Conservation (phyloP, 2,797 vertebrate genomes). For the Chelmon rostratus region DNA sequence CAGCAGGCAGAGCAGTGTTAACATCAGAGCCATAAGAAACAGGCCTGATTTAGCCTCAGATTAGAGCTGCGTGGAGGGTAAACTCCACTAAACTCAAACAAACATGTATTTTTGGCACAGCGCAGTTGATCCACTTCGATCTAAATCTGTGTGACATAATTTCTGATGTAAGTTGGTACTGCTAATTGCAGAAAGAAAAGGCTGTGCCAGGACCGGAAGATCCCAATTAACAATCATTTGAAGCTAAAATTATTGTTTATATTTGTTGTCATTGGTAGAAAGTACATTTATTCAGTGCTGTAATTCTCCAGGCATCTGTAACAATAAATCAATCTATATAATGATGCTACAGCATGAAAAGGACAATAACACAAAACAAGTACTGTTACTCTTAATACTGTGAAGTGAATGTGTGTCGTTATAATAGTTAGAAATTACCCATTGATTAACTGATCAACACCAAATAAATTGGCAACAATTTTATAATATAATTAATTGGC, state of each 20-base stretch:
- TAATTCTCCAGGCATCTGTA: background rate
- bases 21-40: slow-evolving; percentile 9
- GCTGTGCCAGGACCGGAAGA: background rate
- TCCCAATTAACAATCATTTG: background rate
- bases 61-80: slow-evolving; percentile 16
- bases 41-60: slow-evolving; percentile 36
- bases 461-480: too few species aligned
- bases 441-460: background rate
- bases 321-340: background rate
- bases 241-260: background rate
- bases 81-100: slow-evolving; percentile 38
- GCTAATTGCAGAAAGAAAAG: slow-evolving; percentile 37
- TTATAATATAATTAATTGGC: too few species aligned
- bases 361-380: background rate
- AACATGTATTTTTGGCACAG: slow-evolving; percentile 39
- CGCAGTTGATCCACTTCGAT: slow-evolving; percentile 29
- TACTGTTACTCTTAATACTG: background rate
- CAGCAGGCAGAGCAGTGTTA: slow-evolving; percentile 14
- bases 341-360: background rate
- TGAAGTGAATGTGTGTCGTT: background rate
- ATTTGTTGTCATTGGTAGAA: background rate
- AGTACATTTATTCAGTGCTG: background rate
- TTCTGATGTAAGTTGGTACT: slow-evolving; percentile 43
- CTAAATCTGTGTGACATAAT: slow-evolving; percentile 57
- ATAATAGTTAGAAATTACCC: background rate